phyloP scores from a whole-genome alignment of 2,888 invertebrate genomes.

The Eugnorisma glareosa region DNA sequence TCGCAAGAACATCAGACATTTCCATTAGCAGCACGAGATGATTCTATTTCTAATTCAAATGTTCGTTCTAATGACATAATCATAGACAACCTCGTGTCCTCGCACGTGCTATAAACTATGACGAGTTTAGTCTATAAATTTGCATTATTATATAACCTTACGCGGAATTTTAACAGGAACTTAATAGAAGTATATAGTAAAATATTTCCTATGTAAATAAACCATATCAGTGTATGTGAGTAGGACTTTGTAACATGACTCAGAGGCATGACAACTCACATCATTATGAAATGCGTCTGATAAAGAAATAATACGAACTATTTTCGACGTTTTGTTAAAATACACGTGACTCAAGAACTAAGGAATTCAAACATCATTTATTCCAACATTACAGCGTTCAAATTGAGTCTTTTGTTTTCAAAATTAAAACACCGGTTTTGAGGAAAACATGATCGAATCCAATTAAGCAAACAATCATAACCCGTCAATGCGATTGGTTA shows the following conservation, averaged over 20 bases:
- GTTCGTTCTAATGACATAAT: slow-evolving; percentile 61
- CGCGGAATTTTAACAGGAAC: slow-evolving; percentile 48
- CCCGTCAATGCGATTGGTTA: background rate
- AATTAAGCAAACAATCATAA: slow-evolving; percentile 10
- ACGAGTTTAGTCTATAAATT: slow-evolving; percentile 52
- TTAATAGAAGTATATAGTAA: slow-evolving; percentile 57
- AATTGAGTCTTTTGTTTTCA: slow-evolving; percentile 37
- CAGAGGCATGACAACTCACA: slow-evolving; percentile 62
- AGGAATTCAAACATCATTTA: slow-evolving; percentile 43
- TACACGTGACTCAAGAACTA: slow-evolving; percentile 29
- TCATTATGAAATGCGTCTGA: slow-evolving; percentile 67
- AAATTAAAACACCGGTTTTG: slow-evolving; percentile 17
- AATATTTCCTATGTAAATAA: slow-evolving; percentile 70
- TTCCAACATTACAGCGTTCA: slow-evolving; percentile 26
- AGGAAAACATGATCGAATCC: slow-evolving; percentile 15
- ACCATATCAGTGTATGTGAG: slow-evolving; percentile 67
- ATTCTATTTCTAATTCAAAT: slow-evolving; percentile 57
- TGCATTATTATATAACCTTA: slow-evolving; percentile 59
- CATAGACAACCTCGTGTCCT: slow-evolving; percentile 56
- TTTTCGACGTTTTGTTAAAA: slow-evolving; percentile 30
- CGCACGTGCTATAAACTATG: slow-evolving; percentile 58
- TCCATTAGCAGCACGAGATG: slow-evolving; percentile 39
- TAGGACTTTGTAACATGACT: slow-evolving; percentile 74
- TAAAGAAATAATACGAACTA: slow-evolving; percentile 56
- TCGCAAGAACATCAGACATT: slow-evolving; percentile 19